Base-by-base conservation (phyloP, 2,797 vertebrate genomes). In the Schizothorax lantsangensis region DNA sequence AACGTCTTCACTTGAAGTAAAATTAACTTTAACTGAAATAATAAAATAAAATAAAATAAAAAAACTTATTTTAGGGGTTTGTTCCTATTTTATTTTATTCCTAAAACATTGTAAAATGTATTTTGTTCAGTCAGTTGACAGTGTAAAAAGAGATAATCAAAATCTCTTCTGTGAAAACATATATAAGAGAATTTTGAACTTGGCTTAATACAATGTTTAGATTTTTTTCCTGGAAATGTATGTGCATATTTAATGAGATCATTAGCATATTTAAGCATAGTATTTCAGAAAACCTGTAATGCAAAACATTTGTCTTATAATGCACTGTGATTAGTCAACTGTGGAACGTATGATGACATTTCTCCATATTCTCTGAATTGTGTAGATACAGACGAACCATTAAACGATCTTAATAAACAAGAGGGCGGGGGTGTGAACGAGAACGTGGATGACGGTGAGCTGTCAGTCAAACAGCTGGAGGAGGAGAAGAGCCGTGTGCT, bases 371-470 rank as follows among this genome's bases (percentile, higher is more conserved):
- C 40, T 73, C 68, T 74, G 40, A 38, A 84, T 36, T 49, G 38
- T 0, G 68, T 79, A 92, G 92, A 86, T 84, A 9, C 89, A 68
- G 92, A 93, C 52, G 83, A 92, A 21, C 88, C 77, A 7, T 92
- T 96, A 94, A 99, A 99, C 84, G 95, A 99, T 93, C 96, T 99
- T 59, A 98, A 95, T 94, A 95, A 92, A 80, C 93, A 89, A 40
- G 91, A 93, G 90, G 92, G 87, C 36, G 89, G 59, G 9, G 79
- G 86, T 83, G 81, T 91, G 52, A 90, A 94, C 86, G 93, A 94
- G 77, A 96, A 95, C 90, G 90, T 96, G 90, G 93, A 96, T 86
- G 93, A 94, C 36, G 92, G 92, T 69, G 91, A 94, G 72, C 89
- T 93, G 43, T 87, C 80, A 0, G 88, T 87, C 45, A 94, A 92